These are phyloP conservation scores for Lampropteryx suffumata DNA, from an alignment of 2,888 invertebrate genomes.

Conservation along the genomic window DNA sequence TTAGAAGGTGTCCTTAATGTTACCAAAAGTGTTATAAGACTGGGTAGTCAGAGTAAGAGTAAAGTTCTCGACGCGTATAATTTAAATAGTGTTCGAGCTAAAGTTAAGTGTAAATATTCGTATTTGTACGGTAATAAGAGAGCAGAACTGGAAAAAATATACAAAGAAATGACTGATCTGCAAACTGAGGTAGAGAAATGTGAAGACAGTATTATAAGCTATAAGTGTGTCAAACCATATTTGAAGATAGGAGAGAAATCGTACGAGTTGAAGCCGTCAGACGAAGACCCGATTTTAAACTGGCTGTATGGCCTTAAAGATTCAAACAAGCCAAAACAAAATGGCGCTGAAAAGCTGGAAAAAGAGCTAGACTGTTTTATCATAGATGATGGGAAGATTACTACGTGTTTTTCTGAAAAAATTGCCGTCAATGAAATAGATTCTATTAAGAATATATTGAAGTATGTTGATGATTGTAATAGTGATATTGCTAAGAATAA, in stretches of 20 bases:
- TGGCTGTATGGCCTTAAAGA: slow-evolving; percentile 59
- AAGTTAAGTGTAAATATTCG: slow-evolving; percentile 64
- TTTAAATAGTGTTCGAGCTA: slow-evolving; percentile 61
- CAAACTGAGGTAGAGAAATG: slow-evolving; percentile 70
- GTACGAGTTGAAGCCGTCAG: slow-evolving; percentile 48
- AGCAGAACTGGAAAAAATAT: slow-evolving; percentile 57
- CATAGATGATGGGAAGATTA: slow-evolving; percentile 45
- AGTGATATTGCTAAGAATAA: slow-evolving; percentile 47
- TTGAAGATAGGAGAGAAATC: slow-evolving; percentile 48
- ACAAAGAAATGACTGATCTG: slow-evolving; percentile 60
- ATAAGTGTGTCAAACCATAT: slow-evolving; percentile 53
- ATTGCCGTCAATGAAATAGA: slow-evolving; percentile 63
- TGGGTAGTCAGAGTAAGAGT: slow-evolving; percentile 87
- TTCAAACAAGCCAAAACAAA: slow-evolving; percentile 33
- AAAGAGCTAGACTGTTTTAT: slow-evolving; percentile 39
- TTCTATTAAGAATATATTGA: slow-evolving; percentile 60
- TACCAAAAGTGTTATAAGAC: slow-evolving; percentile 84
- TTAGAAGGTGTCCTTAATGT: slow-evolving; percentile 85
- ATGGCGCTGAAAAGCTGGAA: slow-evolving; percentile 49
- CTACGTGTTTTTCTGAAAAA: slow-evolving; percentile 67
- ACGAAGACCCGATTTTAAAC: slow-evolving; percentile 58
- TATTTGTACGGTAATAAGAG: slow-evolving; percentile 60
- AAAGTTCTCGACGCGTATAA: slow-evolving; percentile 79
- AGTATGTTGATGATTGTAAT: slow-evolving; percentile 57
- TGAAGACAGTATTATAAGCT: slow-evolving; percentile 61